Conservation (phyloP, 2,797 vertebrate genomes). For the Anas georgica region DNA sequence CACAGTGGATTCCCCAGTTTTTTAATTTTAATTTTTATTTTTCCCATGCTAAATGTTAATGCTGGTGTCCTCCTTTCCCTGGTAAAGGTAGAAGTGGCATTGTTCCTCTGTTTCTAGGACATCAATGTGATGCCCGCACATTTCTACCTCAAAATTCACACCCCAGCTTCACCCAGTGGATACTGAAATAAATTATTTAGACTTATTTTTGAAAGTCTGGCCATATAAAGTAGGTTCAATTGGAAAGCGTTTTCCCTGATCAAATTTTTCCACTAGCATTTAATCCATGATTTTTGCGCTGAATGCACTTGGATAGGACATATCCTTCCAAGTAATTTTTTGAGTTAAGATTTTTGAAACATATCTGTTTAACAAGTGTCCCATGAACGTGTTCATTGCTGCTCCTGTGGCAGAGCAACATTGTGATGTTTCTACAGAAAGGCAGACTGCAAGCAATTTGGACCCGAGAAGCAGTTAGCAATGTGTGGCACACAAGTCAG, state of each 20-base stretch:
- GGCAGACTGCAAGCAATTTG: background rate
- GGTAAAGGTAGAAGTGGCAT: background rate
- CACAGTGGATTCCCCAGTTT: background rate
- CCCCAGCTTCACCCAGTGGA: background rate
- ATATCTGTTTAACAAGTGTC: background rate
- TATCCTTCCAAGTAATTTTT: background rate
- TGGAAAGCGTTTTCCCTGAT: background rate
- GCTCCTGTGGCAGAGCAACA: background rate
- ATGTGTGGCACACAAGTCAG: conserved; percentile 46
- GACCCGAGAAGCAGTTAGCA: conserved; percentile 11
- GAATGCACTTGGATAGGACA: background rate
- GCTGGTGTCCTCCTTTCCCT: background rate
- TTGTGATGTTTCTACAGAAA: background rate
- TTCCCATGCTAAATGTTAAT: background rate
- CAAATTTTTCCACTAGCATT: background rate
- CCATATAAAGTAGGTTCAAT: background rate
- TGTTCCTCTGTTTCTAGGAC: conserved; percentile 10
- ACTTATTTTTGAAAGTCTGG: background rate
- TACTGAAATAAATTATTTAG: background rate
- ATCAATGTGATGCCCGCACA: background rate
- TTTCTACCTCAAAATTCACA: background rate
- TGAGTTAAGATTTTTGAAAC: background rate
- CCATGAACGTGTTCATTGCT: background rate
- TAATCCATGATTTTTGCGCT: background rate
- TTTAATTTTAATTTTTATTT: background rate